Evolutionary conservation across 2,113 vertebrate species (phyloP).

Genomic region (Tragulus kanchil): DNA sequence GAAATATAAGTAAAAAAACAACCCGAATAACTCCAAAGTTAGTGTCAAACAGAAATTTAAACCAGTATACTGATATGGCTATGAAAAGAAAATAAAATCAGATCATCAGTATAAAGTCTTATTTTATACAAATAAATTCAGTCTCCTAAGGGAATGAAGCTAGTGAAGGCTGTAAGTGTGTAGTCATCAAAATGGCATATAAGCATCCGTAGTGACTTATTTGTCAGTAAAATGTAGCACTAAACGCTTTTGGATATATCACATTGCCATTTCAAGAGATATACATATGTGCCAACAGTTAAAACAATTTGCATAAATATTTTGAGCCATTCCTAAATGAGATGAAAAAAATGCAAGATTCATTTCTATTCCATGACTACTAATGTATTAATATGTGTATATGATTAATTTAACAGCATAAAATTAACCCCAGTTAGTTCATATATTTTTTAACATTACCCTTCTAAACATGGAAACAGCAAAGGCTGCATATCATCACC

Average conservation of each 20-base stretch:
- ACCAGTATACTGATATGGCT: background rate
- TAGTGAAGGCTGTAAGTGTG: background rate
- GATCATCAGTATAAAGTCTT: constrained; percentile 60
- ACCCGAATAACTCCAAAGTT: background rate
- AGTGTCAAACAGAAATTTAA: constrained; percentile 27
- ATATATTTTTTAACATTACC: background rate
- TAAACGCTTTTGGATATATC: background rate
- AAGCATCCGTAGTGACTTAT: background rate
- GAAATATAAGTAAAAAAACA: constrained; percentile 1
- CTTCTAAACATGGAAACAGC: background rate
- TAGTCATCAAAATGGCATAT: background rate
- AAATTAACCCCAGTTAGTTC: background rate
- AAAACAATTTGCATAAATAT: constrained; percentile 22
- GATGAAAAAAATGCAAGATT: background rate
- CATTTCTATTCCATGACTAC: background rate
- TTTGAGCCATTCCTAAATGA: constrained; percentile 41
- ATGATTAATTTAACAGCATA: background rate
- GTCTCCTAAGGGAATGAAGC: background rate
- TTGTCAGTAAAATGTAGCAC: constrained; percentile 20
- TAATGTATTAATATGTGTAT: background rate
- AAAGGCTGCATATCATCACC: background rate
- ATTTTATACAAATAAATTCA: constrained; percentile 53
- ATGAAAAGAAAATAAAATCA: constrained; percentile 57
- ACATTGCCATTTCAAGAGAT: background rate
- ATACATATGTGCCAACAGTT: background rate